phyloP scores from a whole-genome alignment of 2,113 vertebrate species.

The Lepus americanus region DNA sequence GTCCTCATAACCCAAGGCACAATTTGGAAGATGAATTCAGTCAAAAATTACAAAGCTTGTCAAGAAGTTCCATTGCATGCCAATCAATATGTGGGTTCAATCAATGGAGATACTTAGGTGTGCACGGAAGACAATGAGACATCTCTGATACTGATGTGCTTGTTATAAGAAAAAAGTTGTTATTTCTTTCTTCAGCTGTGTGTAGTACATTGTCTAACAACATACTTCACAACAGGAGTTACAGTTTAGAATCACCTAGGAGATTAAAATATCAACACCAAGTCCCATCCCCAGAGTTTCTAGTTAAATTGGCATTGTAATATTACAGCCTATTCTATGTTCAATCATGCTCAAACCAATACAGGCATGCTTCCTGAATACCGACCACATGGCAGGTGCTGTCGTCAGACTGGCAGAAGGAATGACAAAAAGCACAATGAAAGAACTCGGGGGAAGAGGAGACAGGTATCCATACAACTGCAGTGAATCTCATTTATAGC shows the following conservation, averaged over 20 bases:
- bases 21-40: not conserved
- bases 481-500: not conserved
- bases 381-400: not conserved
- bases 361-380: not conserved
- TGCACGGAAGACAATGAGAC: not conserved
- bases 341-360: not conserved
- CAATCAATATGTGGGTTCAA: not conserved
- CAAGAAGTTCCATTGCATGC: not conserved
- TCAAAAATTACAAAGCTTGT: constrained; percentile 15
- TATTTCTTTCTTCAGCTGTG: too few relatives aligned
- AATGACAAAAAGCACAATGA: not conserved
- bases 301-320: not conserved
- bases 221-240: too few relatives aligned
- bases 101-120: not conserved
- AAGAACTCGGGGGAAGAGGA: not conserved
- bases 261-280: too few relatives aligned
- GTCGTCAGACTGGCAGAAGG: not conserved
- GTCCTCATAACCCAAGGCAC: not conserved
- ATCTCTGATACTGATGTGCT: not conserved
- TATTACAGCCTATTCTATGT: not conserved
- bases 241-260: too few relatives aligned
- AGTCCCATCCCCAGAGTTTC: too few relatives aligned
- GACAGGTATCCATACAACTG: not conserved
- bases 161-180: not conserved
- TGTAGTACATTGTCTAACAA: too few relatives aligned